Evolutionary conservation across 2,797 vertebrate genomes (phyloP).

Genomic region (Anguilla anguilla): DNA sequence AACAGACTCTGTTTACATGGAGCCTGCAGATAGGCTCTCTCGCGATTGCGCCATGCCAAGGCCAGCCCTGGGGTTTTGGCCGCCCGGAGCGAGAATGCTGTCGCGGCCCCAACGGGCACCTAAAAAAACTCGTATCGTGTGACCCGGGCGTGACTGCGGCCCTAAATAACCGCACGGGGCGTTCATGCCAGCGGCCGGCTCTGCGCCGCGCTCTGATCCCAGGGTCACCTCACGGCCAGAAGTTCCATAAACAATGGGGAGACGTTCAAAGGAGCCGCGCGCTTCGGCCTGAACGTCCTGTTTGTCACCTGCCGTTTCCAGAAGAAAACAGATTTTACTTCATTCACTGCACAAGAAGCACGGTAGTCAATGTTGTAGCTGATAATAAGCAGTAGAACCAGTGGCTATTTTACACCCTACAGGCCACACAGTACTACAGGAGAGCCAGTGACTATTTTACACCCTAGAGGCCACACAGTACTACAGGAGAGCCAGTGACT

Average conservation of each 20-base stretch:
- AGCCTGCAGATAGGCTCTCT: not conserved
- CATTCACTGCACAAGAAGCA: not conserved
- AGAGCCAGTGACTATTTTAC: too few relatives aligned
- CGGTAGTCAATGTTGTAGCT: not conserved
- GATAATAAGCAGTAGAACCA: not conserved
- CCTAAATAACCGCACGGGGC: not conserved
- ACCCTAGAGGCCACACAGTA: too few relatives aligned
- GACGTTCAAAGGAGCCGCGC: not conserved
- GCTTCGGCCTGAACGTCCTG: not conserved
- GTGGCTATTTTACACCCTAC: too few relatives aligned
- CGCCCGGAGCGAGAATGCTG: too few relatives aligned
- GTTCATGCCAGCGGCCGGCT: too few relatives aligned
- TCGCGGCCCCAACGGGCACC: too few relatives aligned
- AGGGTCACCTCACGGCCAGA: not conserved
- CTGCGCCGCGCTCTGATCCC: not conserved
- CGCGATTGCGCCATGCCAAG: not conserved
- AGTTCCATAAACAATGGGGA: not conserved
- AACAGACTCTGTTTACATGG: not conserved
- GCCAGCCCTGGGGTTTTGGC: not conserved
- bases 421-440: too few relatives aligned
- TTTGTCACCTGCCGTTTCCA: not conserved
- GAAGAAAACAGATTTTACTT: not conserved
- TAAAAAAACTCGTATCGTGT: not conserved
- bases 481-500: too few relatives aligned
- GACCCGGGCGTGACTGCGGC: not conserved